Base-by-base conservation (phyloP, 2,888 invertebrate genomes). In the Pyralis farinalis region DNA sequence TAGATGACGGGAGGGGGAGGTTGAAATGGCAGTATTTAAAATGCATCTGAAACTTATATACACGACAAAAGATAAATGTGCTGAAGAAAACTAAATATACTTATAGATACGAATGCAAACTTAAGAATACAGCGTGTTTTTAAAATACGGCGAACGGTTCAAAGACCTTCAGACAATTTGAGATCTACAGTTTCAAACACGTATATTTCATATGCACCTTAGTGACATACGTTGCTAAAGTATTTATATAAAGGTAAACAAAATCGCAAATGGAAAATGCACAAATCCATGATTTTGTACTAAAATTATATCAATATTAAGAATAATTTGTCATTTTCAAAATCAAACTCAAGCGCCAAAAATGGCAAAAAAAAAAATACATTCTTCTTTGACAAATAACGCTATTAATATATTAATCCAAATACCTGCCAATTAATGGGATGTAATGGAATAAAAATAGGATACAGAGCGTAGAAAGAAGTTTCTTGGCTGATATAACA, bases 71-170 rank as follows among this genome's bases (percentile, higher is more conserved):
- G 16, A 32, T 32, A 32, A 37, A 25, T 36, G 37, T 42, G 38
- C 42, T 38, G 42, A 42, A 41, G 12, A 30, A 36, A 32, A 29
- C 16, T 28, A 37, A 37, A 30, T 16, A 31, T 22, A 37, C 20
- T 36, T 21, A 25, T 29, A 25, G 12, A 34, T 32, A 42, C 35
- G 16, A 32, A 42, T 37, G 30, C 11, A 37, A 30, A 37, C 37
- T 31, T 30, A 37, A 30, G 37, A 21, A 16, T 27, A 27, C 27
- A 35, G 27, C 3, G 32, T 27, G 35, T 35, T n/a, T 5, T 25
- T 5, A 12, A 34, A 35, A 22, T 25, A 22, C 11, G 22, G 12
- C 35, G 27, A 12, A 27, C 32, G 32, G 32, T 16, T 29, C 28
- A 2, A 20, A 4, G 30, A 40, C 34, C 12, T 22, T 36, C 27